Percentiles rank a stretch among this genome's conserved stretches.
Evolutionary conservation across 2,888 invertebrate species (phyloP).

Genomic region (Cetonia aurata): DNA sequence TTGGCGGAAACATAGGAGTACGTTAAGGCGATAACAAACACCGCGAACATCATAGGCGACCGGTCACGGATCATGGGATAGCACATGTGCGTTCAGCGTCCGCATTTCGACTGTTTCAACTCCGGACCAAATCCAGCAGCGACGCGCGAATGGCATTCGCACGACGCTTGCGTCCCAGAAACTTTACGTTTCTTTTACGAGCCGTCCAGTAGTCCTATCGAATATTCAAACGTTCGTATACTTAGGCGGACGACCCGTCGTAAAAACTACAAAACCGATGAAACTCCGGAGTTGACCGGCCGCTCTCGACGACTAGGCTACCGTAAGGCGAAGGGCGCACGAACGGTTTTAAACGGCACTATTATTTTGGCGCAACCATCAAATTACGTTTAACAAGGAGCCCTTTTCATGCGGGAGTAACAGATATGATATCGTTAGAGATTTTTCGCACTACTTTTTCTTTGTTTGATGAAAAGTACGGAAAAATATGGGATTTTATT

Average conservation of each 20-base stretch:
- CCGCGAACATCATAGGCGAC: slow-evolving; percentile 41
- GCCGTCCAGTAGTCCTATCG: slow-evolving; percentile 22
- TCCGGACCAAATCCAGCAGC: slow-evolving; percentile 20
- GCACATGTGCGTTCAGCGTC: slow-evolving; percentile 28
- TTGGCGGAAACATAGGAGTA: slow-evolving; percentile 35
- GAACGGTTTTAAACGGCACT: too few relatives aligned
- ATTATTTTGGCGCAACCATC: too few relatives aligned
- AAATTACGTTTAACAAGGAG: too few relatives aligned
- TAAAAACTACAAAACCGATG: slow-evolving; percentile 26
- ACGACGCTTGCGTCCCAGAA: slow-evolving; percentile 38
- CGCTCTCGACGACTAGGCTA: too few relatives aligned
- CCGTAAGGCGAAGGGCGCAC: too few relatives aligned
- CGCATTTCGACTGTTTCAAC: slow-evolving; percentile 33
- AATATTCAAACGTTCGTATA: slow-evolving; percentile 31
- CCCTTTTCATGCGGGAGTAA: too few relatives aligned
- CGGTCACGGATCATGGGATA: slow-evolving; percentile 39
- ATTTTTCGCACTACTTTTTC: too few relatives aligned
- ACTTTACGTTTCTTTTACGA: slow-evolving; percentile 36
- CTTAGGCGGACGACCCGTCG: background rate
- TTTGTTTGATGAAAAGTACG: too few relatives aligned
- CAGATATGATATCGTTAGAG: too few relatives aligned
- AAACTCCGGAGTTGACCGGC: background rate
- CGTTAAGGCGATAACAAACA: slow-evolving; percentile 32
- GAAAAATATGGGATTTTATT: too few relatives aligned
- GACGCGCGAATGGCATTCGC: background rate